phyloP scores from a whole-genome alignment of 2,797 vertebrate species.

The Muraenolepis orangiensis region DNA sequence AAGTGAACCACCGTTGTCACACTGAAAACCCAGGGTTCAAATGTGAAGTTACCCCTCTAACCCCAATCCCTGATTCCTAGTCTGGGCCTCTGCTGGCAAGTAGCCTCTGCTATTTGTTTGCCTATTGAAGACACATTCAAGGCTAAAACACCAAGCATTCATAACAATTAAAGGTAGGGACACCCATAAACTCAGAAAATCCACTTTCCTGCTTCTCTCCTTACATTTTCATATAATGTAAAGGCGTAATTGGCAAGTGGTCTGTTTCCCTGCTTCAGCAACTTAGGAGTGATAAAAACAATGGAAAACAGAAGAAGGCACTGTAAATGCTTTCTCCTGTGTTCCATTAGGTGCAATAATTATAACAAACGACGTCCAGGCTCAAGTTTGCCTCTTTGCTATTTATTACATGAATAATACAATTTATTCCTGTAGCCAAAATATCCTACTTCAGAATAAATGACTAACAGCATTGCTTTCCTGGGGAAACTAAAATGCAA shows the following conservation, averaged over 20 bases:
- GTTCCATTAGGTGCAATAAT: conserved; percentile 50
- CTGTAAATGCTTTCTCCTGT: conserved; percentile 41
- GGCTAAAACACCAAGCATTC: background rate
- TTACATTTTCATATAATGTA: background rate
- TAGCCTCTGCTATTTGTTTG: background rate
- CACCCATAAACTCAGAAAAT: background rate
- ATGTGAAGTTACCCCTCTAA: too few relatives aligned
- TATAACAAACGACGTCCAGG: conserved; percentile 63
- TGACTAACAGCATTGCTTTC: conserved; percentile 50
- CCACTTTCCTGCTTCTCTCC: background rate
- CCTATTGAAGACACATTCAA: background rate
- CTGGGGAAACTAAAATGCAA: conserved; percentile 46
- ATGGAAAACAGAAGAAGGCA: too few relatives aligned
- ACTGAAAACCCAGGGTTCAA: too few relatives aligned
- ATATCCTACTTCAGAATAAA: conserved; percentile 57
- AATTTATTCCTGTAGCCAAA: conserved; percentile 59
- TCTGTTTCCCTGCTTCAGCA: conserved; percentile 28
- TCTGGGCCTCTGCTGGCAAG: too few relatives aligned
- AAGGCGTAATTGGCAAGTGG: conserved; percentile 15
- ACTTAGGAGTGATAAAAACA: conserved; percentile 52
- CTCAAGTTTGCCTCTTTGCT: conserved; percentile 37
- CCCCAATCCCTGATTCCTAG: too few relatives aligned
- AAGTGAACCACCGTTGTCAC: too few relatives aligned
- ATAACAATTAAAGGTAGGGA: background rate
- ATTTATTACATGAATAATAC: conserved; percentile 48